Evolutionary conservation across 92 coral and sea anemone species (phyloP).

Genomic region (Micromussa lordhowensis): DNA sequence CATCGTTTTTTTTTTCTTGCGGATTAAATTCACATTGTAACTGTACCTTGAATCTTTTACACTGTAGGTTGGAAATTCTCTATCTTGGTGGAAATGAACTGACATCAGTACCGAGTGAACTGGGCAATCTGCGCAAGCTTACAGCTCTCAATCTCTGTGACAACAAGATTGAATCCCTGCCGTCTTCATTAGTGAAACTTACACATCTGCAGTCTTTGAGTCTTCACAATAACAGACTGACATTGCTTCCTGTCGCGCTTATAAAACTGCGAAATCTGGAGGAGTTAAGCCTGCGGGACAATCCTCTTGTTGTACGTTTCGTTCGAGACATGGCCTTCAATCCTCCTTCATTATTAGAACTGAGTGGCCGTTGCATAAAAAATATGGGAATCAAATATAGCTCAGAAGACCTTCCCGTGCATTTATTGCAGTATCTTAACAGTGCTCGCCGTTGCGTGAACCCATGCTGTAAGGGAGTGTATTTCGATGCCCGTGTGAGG

Average conservation of each 20-base stretch:
- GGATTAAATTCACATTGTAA: not conserved
- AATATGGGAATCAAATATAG: slow-evolving; percentile 78
- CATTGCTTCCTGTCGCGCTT: slow-evolving; percentile 86
- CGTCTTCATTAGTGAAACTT: slow-evolving; percentile 77
- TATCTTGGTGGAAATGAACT: slow-evolving; percentile 97
- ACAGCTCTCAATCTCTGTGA: slow-evolving; percentile 86
- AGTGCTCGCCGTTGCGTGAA: slow-evolving; percentile 96
- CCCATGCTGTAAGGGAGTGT: slow-evolving; percentile 92
- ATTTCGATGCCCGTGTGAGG: slow-evolving; percentile 89
- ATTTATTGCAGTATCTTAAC: slow-evolving; percentile 81
- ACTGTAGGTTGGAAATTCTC: slow-evolving; percentile 86
- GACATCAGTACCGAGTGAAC: slow-evolving; percentile 77
- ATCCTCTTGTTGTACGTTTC: slow-evolving; percentile 95
- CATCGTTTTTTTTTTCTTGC: too few relatives aligned
- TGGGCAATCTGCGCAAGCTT: slow-evolving; percentile 81
- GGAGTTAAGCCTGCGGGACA: slow-evolving; percentile 87
- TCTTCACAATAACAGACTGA: slow-evolving; percentile 91
- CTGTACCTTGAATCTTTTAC: slow-evolving; percentile 17
- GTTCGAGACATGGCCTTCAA: slow-evolving; percentile 81
- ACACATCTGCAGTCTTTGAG: slow-evolving; percentile 85
- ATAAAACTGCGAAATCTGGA: slow-evolving; percentile 88
- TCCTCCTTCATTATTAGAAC: slow-evolving; percentile 87
- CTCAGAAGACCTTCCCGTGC: slow-evolving; percentile 73
- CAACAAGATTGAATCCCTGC: slow-evolving; percentile 83
- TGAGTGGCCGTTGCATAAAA: slow-evolving; percentile 87